Base-by-base conservation (phyloP, 2,113 vertebrate genomes). In the Semicossyphus pulcher region DNA sequence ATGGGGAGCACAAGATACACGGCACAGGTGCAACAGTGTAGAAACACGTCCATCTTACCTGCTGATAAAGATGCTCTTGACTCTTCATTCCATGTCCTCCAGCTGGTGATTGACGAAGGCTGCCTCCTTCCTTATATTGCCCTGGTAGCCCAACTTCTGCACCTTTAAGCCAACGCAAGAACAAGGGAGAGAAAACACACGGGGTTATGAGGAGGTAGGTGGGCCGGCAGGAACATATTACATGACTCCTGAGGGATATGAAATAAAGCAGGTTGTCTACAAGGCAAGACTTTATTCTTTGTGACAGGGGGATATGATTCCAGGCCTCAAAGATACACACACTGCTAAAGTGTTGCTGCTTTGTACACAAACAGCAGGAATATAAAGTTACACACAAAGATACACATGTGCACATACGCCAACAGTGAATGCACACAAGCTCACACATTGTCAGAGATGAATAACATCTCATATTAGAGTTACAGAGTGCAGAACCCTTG, bases 201-300 rank as follows among this genome's bases (percentile, higher is more conserved):
- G 59, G 71, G 89, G 78, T 85, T 83, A 81, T 76, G 42, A 71
- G 26, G 60, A 74, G 85, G 85, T 78, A 71, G 84, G 81, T 81
- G 76, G 84, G 88, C 77, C 80, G 78, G 82, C 44, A 56, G 67
- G 42, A 72, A 72, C 78, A 92, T 85, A 90, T 90, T 91, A 70
- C 66, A 23, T 90, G 85, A 89, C 86, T 87, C 86, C 89, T 73
- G 20, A 69, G 89, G 88, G 88, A 90, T 75, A 23, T 26, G 57
- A 78, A 83, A 86, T 81, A 60, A 89, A 89, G 85, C 54, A 78
- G 69, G 65, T 73, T 53, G 57, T 58, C 65, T 52, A 85, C 81
- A 87, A 82, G 62, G 83, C 62, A 52, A 60, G 70, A 86, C 86
- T 89, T 91, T 83, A 79, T 83, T 86, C 90, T 88, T 83, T 85